Percentiles rank a stretch among this genome's conserved stretches.
These are phyloP conservation scores for Limnephilus lunatus DNA, from an alignment of 2,888 invertebrate genomes.

Conservation along the genomic window DNA sequence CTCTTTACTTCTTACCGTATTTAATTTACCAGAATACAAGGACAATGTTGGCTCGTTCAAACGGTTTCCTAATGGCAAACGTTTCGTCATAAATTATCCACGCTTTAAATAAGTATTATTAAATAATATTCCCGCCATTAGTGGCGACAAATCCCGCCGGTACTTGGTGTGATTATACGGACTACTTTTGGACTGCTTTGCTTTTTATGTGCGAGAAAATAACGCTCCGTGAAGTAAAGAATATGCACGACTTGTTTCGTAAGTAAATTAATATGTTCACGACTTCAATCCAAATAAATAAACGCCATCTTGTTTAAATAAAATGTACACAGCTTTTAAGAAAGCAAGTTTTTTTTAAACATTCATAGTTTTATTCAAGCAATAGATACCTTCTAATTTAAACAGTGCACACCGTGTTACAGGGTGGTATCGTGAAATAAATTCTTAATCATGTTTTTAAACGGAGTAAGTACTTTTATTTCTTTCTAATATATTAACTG, in stretches of 20 bases:
- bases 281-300: conserved; percentile 19
- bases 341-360: background rate
- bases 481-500: no score
- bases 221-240: conserved; percentile 21
- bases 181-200: conserved; percentile 16
- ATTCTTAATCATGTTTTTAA: no score
- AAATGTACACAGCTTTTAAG: background rate
- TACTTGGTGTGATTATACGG: conserved; percentile 14
- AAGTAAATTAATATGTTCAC: conserved; percentile 32
- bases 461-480: no score
- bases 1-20: background rate
- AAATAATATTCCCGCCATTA: conserved; percentile 41
- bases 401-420: no score
- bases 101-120: conserved; percentile 37
- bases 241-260: conserved; percentile 41
- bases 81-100: conserved; percentile 43
- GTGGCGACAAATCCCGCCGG: background rate
- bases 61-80: conserved; percentile 33
- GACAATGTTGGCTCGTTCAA: conserved; percentile 36
- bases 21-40: conserved; percentile 7
- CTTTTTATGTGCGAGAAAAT: conserved; percentile 24
- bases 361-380: background rate
- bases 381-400: no score
- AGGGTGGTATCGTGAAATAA: no score
- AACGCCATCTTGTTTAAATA: background rate